phyloP scores from a whole-genome alignment of 2,797 vertebrate genomes.

The Pantherophis vulpinus region DNA sequence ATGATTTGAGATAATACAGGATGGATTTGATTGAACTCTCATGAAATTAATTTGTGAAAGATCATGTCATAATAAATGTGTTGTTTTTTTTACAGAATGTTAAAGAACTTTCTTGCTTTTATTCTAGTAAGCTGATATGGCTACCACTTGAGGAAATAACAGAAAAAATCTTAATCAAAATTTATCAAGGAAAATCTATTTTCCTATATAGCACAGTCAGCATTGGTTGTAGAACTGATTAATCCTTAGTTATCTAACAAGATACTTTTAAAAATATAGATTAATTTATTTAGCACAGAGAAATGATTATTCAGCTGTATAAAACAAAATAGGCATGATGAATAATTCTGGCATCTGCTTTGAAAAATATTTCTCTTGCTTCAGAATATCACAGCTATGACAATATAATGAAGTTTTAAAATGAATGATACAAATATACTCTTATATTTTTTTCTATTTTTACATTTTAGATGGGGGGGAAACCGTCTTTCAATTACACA shows the following conservation, averaged over 20 bases:
- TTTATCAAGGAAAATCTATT: slow-evolving; percentile 19
- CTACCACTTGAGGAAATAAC: slow-evolving; percentile 17
- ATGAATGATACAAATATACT: background rate
- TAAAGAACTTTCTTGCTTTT: background rate
- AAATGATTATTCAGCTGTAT: slow-evolving; percentile 43
- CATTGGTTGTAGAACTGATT: slow-evolving; percentile 46
- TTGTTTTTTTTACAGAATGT: background rate
- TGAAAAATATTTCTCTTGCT: slow-evolving; percentile 6
- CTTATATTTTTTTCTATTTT: background rate
- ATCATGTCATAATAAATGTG: background rate
- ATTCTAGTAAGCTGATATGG: background rate
- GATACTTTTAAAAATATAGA: slow-evolving; percentile 33
- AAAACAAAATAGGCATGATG: slow-evolving; percentile 1
- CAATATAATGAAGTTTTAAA: background rate
- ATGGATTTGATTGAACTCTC: background rate
- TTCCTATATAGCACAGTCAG: slow-evolving; percentile 46
- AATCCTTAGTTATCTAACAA: slow-evolving; percentile 43
- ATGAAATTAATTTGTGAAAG: background rate
- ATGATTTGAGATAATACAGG: background rate
- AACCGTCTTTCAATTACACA: slow-evolving; percentile 17
- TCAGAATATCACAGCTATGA: slow-evolving; percentile 18
- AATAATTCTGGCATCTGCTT: slow-evolving; percentile 6
- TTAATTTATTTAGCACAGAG: slow-evolving; percentile 45
- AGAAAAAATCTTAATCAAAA: slow-evolving; percentile 31
- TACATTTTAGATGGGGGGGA: background rate